Base-by-base conservation (phyloP, 2,797 vertebrate species). In the Hoplostethus mediterraneus region DNA sequence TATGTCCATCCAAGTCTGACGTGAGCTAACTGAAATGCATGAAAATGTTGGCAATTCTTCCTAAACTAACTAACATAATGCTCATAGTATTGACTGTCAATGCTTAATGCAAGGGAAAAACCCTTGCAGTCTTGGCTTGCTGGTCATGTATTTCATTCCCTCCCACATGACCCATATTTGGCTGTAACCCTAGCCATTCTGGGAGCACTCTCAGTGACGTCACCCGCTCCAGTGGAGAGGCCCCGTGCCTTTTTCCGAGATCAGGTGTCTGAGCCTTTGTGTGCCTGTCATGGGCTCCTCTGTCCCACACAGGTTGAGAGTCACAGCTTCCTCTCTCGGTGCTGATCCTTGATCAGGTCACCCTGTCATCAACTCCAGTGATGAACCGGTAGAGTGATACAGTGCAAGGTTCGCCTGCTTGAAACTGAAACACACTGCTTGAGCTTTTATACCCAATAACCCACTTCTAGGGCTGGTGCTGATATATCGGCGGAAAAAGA, bases 231-330 rank as follows among this genome's bases (percentile, higher is more conserved):
- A 48, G 63, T 42, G 28, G 33, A 81, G 77, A 87, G 78, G 81
- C 77, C 83, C 11, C 7, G 25, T 28, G 75, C 67, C 54, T 85
- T 90, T 94, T 94, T 94, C 94, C 92, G 77, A 93, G 91, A 93
- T 94, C 90, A 84, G 75, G 87, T 94, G 89, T 93, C 93, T 25
- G 71, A 78, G 71, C 71, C 74, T 88, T 93, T 94, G 90, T 92
- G 86, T 79, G 63, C 60, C 64, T 73, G 63, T 78, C 62, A 62
- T 56, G 60, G 75, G 68, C 55, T 79, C 52, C 56, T 51, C 44
- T 10, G 31, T 63, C 54, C 62, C 9, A 33, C 52, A 36, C 76
- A 38, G 70, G 61, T 75, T 21, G 28, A 8, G 54, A 70, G 73
- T 62, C 59, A 2, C 73, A 13, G 67, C 64, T 67, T 71, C 54